These are phyloP conservation scores for Eidolon dupreanum DNA, from an alignment of 2,797 vertebrate genomes.

Conservation along the genomic window DNA sequence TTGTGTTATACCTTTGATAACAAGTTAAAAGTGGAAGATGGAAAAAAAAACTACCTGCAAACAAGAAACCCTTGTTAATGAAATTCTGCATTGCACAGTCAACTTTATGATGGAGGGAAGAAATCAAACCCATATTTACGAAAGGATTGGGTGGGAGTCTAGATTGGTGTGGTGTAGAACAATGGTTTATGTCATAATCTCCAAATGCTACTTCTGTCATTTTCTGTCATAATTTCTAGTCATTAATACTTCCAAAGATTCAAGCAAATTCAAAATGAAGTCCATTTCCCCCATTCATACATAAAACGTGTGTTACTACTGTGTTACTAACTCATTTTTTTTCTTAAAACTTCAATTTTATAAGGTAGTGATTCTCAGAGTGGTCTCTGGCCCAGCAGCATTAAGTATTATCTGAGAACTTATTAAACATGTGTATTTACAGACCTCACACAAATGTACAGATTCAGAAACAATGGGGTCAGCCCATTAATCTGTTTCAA, in stretches of 20 bases:
- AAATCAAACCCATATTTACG: background rate
- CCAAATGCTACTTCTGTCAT: background rate
- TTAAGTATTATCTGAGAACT: background rate
- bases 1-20: slow-evolving; percentile 47
- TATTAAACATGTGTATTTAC: background rate
- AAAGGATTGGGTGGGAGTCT: background rate
- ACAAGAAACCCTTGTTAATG: background rate
- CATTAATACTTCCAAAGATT: background rate
- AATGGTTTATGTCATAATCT: background rate
- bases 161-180: rapidly evolving
- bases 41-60: background rate
- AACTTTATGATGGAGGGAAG: background rate
- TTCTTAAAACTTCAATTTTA: background rate
- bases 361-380: background rate
- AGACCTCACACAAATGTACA: background rate
- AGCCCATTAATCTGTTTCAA: background rate
- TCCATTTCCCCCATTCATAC: background rate
- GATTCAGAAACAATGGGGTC: background rate
- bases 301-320: background rate
- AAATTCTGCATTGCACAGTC: background rate
- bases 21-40: slow-evolving; percentile 29
- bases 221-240: background rate
- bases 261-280: background rate
- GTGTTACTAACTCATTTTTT: too few relatives aligned
- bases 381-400: background rate